Conservation (phyloP, 2,113 vertebrate genomes). For the Corydoras maculifer region DNA sequence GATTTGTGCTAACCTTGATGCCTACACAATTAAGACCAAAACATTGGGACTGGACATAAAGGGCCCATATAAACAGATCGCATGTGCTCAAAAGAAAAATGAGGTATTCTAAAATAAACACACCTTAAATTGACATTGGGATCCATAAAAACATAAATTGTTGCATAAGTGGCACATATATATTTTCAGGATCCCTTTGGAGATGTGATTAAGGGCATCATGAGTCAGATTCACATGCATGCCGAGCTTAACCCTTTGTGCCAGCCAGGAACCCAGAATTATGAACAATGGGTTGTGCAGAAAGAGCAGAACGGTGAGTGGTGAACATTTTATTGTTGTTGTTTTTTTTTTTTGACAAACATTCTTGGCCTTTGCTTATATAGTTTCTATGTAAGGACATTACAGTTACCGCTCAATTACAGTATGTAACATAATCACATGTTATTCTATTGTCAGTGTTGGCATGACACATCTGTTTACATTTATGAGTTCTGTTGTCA, state of each 20-base stretch:
- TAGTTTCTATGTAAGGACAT: too few relatives aligned
- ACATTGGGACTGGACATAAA: constrained; percentile 65
- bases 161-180: too few relatives aligned
- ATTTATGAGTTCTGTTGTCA: too few relatives aligned
- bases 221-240: constrained; percentile 78
- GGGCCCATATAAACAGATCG: constrained; percentile 71
- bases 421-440: too few relatives aligned
- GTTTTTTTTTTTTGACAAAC: neutral
- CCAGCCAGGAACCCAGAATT: constrained; percentile 84
- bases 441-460: too few relatives aligned
- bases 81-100: constrained; percentile 70
- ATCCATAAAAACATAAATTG: neutral
- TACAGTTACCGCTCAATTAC: too few relatives aligned
- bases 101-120: constrained; percentile 55
- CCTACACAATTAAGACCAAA: constrained; percentile 80
- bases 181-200: constrained; percentile 79
- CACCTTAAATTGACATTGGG: neutral
- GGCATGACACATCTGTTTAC: too few relatives aligned
- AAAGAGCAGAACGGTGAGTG: constrained; percentile 75
- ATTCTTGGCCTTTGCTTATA: neutral
- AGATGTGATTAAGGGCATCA: constrained; percentile 78
- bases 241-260: constrained; percentile 66
- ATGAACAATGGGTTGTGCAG: constrained; percentile 87
- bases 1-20: constrained; percentile 94
- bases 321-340: neutral